phyloP scores from a whole-genome alignment of 2,797 vertebrate species.

The Okamejei kenojei region DNA sequence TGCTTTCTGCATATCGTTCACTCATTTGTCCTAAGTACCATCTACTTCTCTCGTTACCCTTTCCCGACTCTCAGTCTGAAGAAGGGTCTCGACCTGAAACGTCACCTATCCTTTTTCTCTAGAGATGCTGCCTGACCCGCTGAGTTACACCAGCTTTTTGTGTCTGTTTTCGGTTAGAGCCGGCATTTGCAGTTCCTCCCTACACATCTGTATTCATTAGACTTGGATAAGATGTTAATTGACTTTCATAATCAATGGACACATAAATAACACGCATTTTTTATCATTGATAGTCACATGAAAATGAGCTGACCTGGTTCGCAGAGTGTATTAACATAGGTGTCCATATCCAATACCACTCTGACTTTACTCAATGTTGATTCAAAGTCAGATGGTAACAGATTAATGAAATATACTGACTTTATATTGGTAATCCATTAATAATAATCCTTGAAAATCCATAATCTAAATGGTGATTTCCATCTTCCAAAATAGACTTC shows the following conservation, averaged over 20 bases:
- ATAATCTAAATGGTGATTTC: not conserved
- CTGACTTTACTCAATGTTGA: not conserved
- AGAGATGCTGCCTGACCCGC: too few relatives aligned
- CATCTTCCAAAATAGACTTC: not conserved
- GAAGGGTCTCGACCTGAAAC: too few relatives aligned
- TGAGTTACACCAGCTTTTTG: too few relatives aligned
- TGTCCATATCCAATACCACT: not conserved
- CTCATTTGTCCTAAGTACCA: too few relatives aligned
- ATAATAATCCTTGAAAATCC: too few relatives aligned
- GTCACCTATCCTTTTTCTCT: too few relatives aligned
- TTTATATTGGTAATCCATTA: not conserved
- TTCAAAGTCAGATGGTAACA: not conserved
- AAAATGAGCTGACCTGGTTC: not conserved
- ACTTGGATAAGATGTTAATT: not conserved
- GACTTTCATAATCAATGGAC: conserved; percentile 14
- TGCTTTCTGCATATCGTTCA: too few relatives aligned
- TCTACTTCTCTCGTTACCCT: too few relatives aligned
- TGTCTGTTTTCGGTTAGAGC: too few relatives aligned
- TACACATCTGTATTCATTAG: not conserved
- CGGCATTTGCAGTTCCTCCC: too few relatives aligned
- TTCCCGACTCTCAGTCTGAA: too few relatives aligned
- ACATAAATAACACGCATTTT: not conserved
- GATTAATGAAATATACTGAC: not conserved
- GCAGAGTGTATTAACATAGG: not conserved
- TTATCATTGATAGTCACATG: not conserved